Percentiles rank a stretch among this genome's conserved stretches.
Evolutionary conservation across 2,113 vertebrate genomes (phyloP).

Genomic region (Romanogobio albipinnatus): DNA sequence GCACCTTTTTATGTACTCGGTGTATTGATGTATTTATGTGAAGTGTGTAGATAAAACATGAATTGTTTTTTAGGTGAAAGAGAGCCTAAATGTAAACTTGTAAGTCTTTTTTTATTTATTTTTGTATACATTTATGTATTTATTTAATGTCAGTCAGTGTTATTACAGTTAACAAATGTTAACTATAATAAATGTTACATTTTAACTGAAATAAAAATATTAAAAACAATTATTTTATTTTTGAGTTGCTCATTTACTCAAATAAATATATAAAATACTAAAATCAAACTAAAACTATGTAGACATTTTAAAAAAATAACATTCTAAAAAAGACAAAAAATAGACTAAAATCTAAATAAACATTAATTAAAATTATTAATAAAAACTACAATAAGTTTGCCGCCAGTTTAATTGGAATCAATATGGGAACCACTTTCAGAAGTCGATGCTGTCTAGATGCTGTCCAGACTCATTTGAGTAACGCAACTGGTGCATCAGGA

Average conservation of each 20-base stretch:
- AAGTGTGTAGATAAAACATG: neutral
- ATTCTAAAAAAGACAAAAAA: too few species aligned
- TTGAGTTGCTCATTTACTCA: too few species aligned
- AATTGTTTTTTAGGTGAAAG: neutral
- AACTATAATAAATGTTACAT: neutral
- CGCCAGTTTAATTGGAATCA: neutral
- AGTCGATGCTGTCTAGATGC: too few species aligned
- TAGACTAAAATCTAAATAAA: neutral
- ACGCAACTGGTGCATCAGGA: constrained; percentile 60
- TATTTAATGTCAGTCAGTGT: neutral
- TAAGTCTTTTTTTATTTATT: neutral
- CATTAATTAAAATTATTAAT: neutral
- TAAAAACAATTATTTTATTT: neutral
- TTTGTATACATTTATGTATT: neutral
- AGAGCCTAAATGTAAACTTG: neutral
- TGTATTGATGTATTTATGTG: constrained; percentile 8
- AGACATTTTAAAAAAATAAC: neutral
- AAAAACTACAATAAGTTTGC: neutral
- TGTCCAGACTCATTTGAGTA: constrained; percentile 57
- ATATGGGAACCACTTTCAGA: constrained; percentile 50
- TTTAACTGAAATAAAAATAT: neutral
- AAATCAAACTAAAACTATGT: too few species aligned
- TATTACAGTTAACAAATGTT: neutral
- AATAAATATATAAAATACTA: too few species aligned
- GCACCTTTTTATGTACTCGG: neutral